Conservation (phyloP, 1,140 invertebrate species). For the Drosophila carrolli region DNA sequence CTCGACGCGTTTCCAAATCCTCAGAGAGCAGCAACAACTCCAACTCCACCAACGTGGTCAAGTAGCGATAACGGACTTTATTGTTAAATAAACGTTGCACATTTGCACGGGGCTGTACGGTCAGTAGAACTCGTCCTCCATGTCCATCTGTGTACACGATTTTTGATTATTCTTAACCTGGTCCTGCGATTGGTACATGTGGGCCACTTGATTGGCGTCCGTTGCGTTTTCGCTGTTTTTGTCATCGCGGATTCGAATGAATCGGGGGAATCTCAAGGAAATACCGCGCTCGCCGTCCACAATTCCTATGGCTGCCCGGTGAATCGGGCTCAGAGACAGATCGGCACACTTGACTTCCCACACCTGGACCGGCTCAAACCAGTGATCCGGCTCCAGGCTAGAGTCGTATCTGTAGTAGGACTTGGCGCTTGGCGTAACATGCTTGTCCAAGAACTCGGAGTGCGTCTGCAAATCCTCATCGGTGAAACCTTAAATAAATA, state of each 20-base stretch:
- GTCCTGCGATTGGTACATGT: slow-evolving; percentile 95
- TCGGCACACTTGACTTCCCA: slow-evolving; percentile 99
- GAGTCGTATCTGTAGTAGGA: slow-evolving; percentile 95
- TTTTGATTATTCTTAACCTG: slow-evolving; percentile 93
- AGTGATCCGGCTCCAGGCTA: slow-evolving; percentile 94
- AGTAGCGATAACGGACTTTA: slow-evolving; percentile 32
- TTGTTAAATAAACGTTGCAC: slow-evolving; percentile 32
- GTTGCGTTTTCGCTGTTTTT: slow-evolving; percentile 97
- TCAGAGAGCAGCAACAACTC: slow-evolving; percentile 54
- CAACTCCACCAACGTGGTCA: slow-evolving; percentile 2
- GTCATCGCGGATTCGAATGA: slow-evolving; percentile 96
- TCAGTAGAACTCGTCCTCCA: slow-evolving; percentile 71
- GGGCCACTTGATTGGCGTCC: slow-evolving; percentile 92
- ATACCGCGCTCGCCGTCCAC: slow-evolving; percentile 97
- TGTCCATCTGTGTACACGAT: slow-evolving; percentile 37
- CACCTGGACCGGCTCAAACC: slow-evolving; percentile 96
- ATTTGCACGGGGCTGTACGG: neutral
- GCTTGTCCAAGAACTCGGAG: slow-evolving; percentile 91
- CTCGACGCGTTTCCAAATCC: slow-evolving; percentile 52
- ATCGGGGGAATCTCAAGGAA: slow-evolving; percentile 97
- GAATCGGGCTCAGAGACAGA: slow-evolving; percentile 97
- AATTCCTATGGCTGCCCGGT: slow-evolving; percentile 95
- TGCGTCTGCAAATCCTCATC: slow-evolving; percentile 95
- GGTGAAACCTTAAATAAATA: slow-evolving; percentile 87
- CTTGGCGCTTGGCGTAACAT: slow-evolving; percentile 90